Conservation (phyloP, 1,140 invertebrate genomes). For the Radopholus similis region DNA sequence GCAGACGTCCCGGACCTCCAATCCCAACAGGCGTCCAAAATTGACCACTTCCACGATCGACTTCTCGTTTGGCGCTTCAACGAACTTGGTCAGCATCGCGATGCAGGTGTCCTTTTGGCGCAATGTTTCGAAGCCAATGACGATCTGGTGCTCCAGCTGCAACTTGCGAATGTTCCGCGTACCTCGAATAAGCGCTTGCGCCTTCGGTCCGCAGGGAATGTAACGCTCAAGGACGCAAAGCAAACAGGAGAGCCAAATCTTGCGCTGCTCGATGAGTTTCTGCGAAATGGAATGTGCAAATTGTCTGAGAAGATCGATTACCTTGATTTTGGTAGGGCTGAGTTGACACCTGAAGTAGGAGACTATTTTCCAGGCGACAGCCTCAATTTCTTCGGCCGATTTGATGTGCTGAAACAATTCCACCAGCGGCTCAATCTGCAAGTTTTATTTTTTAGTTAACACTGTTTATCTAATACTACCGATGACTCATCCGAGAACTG, state of each 20-base stretch:
- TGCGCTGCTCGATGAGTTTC: conserved; percentile 7
- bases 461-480: too few relatives aligned
- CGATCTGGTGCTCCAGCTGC: conserved; percentile 15
- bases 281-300: background rate
- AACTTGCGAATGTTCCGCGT: conserved; percentile 15
- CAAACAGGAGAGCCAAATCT: conserved; percentile 21
- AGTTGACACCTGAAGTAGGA: conserved; percentile 13
- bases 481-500: conserved; percentile 20
- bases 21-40: conserved; percentile 11
- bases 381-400: conserved; percentile 7
- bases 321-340: conserved; percentile 18
- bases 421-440: conserved; percentile 6
- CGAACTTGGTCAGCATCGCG: conserved; percentile 8
- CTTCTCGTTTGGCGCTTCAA: conserved; percentile 13
- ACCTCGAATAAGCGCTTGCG: background rate
- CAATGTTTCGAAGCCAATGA: conserved; percentile 16
- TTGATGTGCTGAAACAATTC: conserved; percentile 26
- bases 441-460: background rate
- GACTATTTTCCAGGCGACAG: conserved; percentile 21
- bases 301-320: background rate
- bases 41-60: conserved; percentile 17
- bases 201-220: background rate
- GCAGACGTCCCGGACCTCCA: background rate
- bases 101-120: background rate
- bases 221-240: conserved; percentile 23